phyloP scores from a whole-genome alignment of 2,888 invertebrate genomes.

The Lasioglossum pauxillum region DNA sequence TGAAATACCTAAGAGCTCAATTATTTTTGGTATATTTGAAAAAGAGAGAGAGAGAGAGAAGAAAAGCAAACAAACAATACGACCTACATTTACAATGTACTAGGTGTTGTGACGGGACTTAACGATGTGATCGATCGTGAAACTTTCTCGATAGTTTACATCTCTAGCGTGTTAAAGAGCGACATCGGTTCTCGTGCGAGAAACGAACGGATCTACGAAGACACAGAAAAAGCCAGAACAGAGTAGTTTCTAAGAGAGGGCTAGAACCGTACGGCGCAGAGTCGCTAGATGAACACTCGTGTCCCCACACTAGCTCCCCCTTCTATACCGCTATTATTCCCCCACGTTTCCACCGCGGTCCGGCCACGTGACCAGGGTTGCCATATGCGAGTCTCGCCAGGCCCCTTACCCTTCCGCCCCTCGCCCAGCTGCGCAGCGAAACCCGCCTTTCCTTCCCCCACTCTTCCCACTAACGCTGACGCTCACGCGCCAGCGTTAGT shows the following conservation, averaged over 20 bases:
- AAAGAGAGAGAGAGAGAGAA: not conserved
- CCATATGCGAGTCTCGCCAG: no score
- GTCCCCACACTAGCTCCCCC: no score
- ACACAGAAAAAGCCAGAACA: not conserved
- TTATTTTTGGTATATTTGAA: not conserved
- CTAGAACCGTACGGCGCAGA: not conserved
- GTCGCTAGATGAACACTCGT: no score
- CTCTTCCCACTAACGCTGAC: no score
- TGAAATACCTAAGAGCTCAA: constrained; percentile 13
- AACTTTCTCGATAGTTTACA: constrained; percentile 63
- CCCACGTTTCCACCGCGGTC: no score
- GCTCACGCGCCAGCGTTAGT: no score
- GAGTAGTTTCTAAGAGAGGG: constrained; percentile 15
- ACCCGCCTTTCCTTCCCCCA: no score
- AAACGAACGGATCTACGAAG: constrained; percentile 9
- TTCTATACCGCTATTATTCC: no score
- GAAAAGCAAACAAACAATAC: not conserved
- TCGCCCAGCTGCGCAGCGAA: no score
- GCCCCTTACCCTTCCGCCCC: no score
- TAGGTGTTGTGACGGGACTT: constrained; percentile 1
- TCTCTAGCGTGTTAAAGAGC: constrained; percentile 42
- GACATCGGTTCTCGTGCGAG: constrained; percentile 20
- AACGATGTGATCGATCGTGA: not conserved
- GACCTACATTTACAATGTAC: not conserved
- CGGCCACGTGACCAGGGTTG: no score